Evolutionary conservation across 2,797 vertebrate genomes (phyloP).

Genomic region (Karalla daura): DNA sequence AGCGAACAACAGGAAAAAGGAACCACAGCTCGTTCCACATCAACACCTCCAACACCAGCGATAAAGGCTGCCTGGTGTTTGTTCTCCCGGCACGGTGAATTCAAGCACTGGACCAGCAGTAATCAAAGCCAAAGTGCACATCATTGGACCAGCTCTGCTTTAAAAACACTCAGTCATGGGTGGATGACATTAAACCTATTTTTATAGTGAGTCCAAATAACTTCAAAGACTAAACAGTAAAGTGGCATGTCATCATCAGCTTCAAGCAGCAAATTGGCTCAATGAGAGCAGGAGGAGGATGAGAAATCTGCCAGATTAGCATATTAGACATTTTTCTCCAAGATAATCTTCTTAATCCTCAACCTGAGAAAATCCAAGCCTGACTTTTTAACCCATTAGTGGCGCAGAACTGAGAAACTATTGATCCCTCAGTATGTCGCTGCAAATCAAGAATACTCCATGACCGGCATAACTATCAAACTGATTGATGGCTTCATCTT

Average conservation of each 20-base stretch:
- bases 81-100: constrained; percentile 23
- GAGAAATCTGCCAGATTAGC: constrained; percentile 52
- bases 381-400: constrained; percentile 53
- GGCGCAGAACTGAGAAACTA: background rate
- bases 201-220: background rate
- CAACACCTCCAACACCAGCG: constrained; percentile 50
- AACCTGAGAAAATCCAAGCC: constrained; percentile 40
- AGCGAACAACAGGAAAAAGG: constrained; percentile 63
- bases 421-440: background rate
- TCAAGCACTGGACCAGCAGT: constrained; percentile 31
- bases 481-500: too few species aligned
- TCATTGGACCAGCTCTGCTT: background rate
- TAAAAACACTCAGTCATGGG: background rate
- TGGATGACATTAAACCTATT: background rate
- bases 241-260: constrained; percentile 10
- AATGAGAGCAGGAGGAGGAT: constrained; percentile 22
- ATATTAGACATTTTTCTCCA: constrained; percentile 61
- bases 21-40: constrained; percentile 67
- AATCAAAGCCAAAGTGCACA: constrained; percentile 24
- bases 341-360: constrained; percentile 72
- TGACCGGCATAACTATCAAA: too few species aligned
- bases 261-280: background rate
- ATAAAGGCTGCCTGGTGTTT: constrained; percentile 46
- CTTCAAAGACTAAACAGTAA: background rate
- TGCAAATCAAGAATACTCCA: background rate